Evolutionary conservation across 2,797 vertebrate species (phyloP).

Genomic region (Megaceryle alcyon): DNA sequence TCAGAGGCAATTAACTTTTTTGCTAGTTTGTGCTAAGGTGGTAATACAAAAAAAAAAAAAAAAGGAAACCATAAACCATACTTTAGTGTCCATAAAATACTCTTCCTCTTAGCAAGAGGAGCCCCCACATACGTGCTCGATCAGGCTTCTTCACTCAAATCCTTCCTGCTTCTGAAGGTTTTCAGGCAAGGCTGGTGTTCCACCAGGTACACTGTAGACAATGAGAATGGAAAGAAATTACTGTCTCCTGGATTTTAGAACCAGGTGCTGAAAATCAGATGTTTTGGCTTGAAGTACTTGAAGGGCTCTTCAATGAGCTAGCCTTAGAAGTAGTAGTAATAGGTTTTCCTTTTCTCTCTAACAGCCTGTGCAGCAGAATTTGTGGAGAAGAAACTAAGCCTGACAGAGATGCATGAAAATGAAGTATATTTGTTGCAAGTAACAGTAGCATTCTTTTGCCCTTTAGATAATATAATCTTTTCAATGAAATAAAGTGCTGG

Average conservation of each 20-base stretch:
- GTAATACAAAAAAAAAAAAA: not conserved
- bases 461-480: not conserved
- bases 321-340: not conserved
- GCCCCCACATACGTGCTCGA: not conserved
- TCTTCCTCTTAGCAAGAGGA: not conserved
- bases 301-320: not conserved
- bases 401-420: not conserved
- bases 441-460: not conserved
- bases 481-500: not conserved
- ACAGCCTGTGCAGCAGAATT: not conserved
- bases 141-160: not conserved
- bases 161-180: not conserved
- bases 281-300: not conserved
- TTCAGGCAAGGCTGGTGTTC: not conserved
- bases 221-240: not conserved
- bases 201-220: accelerated
- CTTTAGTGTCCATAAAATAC: not conserved
- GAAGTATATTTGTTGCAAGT: not conserved
- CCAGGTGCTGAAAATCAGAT: not conserved
- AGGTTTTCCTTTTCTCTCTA: not conserved
- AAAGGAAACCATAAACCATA: not conserved
- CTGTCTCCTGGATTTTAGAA: not conserved
- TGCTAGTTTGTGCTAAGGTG: not conserved
- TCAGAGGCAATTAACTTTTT: accelerated
- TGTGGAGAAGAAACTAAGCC: not conserved